Evolutionary conservation across 1,140 invertebrate species (phyloP).

Genomic region (Pygmarrhopalites habei): DNA sequence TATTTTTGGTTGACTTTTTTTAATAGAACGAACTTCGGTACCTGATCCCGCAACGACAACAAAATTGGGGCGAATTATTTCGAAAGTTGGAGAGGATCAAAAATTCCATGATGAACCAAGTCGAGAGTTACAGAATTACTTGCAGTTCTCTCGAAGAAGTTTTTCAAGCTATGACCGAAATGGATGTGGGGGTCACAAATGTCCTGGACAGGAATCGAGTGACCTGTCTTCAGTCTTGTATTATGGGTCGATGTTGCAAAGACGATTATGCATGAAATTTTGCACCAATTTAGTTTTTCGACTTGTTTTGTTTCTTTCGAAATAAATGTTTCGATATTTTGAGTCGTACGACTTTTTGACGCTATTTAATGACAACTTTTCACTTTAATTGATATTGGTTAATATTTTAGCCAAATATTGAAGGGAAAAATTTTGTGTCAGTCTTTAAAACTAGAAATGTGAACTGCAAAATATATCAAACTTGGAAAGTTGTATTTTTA

Average conservation of each 20-base stretch:
- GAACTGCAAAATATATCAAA: too few species aligned
- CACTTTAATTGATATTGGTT: too few species aligned
- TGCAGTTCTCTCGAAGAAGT: conserved; percentile 3
- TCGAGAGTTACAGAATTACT: conserved; percentile 5
- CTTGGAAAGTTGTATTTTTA: too few species aligned
- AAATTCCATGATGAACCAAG: neutral
- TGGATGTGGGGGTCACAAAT: neutral
- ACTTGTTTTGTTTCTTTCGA: too few species aligned
- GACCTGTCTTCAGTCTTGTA: neutral
- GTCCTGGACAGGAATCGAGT: neutral
- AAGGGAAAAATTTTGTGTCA: too few species aligned
- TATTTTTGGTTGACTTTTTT: too few species aligned
- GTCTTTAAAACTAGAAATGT: neutral
- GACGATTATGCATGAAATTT: conserved; percentile 1
- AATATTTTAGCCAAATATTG: too few species aligned
- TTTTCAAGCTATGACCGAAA: conserved; percentile 8
- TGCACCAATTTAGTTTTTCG: too few species aligned
- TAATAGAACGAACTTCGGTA: neutral
- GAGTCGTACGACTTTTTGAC: too few species aligned
- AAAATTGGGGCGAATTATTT: conserved; percentile 8
- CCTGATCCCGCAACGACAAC: neutral
- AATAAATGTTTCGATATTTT: too few species aligned
- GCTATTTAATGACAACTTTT: too few species aligned
- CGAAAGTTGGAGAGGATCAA: neutral
- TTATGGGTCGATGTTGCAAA: conserved; percentile 1